phyloP scores from a whole-genome alignment of 2,113 vertebrate species.

The Ahaetulla prasina region DNA sequence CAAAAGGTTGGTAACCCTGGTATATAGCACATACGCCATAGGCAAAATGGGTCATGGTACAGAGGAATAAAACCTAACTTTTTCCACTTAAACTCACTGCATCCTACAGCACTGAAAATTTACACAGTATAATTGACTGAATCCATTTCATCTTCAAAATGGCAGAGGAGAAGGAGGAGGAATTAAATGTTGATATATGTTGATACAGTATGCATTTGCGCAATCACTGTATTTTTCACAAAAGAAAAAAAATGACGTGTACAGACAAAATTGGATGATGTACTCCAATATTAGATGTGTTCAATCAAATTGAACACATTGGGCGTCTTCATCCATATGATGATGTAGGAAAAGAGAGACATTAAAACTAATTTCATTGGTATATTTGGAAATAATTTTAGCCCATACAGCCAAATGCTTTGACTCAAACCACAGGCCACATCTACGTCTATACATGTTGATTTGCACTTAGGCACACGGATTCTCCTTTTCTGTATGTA shows the following conservation, averaged over 20 bases:
- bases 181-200: background rate
- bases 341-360: background rate
- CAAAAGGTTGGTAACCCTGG: too few relatives aligned
- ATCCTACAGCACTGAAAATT: background rate
- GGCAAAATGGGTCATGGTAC: background rate
- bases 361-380: background rate
- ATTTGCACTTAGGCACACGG: background rate
- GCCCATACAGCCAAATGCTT: background rate
- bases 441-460: background rate
- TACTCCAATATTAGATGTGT: background rate
- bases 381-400: background rate
- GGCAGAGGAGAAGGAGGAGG: background rate
- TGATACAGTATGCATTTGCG: background rate
- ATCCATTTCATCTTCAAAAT: background rate
- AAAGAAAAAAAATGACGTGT: background rate
- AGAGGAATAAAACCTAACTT: background rate
- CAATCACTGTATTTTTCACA: background rate
- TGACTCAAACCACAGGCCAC: background rate
- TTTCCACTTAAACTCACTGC: background rate
- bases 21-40: background rate
- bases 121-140: background rate
- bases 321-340: too few relatives aligned
- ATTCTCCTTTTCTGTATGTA: background rate
- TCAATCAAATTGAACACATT: background rate
- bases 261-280: background rate